Base-by-base conservation (phyloP, 2,888 invertebrate genomes). In the Crocallis elinguaria region DNA sequence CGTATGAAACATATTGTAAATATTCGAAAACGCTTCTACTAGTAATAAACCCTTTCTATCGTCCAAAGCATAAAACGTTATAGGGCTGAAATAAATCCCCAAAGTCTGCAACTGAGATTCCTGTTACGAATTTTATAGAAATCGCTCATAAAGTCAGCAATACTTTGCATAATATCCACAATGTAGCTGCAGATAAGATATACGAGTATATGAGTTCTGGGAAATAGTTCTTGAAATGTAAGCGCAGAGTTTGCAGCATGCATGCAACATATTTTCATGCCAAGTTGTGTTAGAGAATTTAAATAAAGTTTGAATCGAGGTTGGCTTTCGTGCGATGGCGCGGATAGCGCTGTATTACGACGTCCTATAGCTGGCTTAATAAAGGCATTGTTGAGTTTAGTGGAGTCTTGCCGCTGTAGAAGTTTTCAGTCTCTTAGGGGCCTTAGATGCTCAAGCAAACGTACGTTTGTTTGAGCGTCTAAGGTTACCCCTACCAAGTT, bases 101-200 rank as follows among this genome's bases (percentile, higher is more conserved):
- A 11, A 25, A 36, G 41, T 42, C 30, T 30, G 41, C 36, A 42
- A 29, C 29, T 51, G 32, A 57, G 55, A 55, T 55, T 44, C 42
- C 38, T 50, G 45, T 54, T 48, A 33, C 41, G 58, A 50, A 53
- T 55, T 58, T 56, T 53, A 62, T 43, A 57, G 53, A 49, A 57
- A 53, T 57, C 30, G 57, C 33, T 64, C 61, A 53, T 61, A 61
- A 64, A 64, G 51, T 37, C 36, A 51, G 49, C 57, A 55, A 41
- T 46, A 57, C 56, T 59, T 57, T 58, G 46, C 58, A 55, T 57
- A 49, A 45, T 25, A 36, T 37, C 25, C 21, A 51, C 45, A 51
- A 45, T 51, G 38, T 46, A 39, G 21, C 29, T 32, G 16, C 12
- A 46, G 46, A 46, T 46, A 44, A 32, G 23, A 14, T 42, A 29